Base-by-base conservation (phyloP, 2,797 vertebrate genomes). In the Sardinella longiceps region DNA sequence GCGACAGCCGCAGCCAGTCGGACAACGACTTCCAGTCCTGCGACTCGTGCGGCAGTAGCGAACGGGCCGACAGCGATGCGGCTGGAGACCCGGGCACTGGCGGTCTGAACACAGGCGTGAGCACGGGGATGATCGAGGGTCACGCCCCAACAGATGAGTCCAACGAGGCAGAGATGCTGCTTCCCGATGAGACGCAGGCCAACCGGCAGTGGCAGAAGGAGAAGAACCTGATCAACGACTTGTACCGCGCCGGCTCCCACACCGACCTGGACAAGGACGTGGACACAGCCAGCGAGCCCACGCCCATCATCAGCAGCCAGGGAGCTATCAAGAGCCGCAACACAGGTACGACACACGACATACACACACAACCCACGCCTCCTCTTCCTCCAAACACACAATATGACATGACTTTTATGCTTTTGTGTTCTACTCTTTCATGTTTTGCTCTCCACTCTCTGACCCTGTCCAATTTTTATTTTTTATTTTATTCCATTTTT, bases 11-110 rank as follows among this genome's bases (percentile, higher is more conserved):
- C 87, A 97, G 94, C 91, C 97, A 97, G 60, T 97, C 97, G 0
- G 98, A 98, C 83, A 93, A 95, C 1, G 96, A 97, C 92, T 98
- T 98, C 90, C 97, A 99, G 91, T 97, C 98, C 0, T 98, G 97
- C 18, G 98, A 99, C 86, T 98, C 97, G 2, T 98, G 96, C n/a
- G 95, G 95, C 82, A 96, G 94, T 93, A 97, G 96, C 58, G 98
- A 99, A 82, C 96, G 96, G 83, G 92, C 95, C 0, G 97, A 98
- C 53, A 96, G 91, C 0, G 97, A 99, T 2, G 70, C 70, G 37
- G 70, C 70, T 6, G 70, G 70, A 23, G 70, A 77, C 37, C 18
- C 37, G 5, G 70, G 33, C 18, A 6, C 66, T 1, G 37, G 33
- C 63, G 30, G 45, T 11, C 45, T 58, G n/a, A 39, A 81, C 90